phyloP scores from a whole-genome alignment of 2,797 vertebrate genomes.

The Babyrousa celebensis region DNA sequence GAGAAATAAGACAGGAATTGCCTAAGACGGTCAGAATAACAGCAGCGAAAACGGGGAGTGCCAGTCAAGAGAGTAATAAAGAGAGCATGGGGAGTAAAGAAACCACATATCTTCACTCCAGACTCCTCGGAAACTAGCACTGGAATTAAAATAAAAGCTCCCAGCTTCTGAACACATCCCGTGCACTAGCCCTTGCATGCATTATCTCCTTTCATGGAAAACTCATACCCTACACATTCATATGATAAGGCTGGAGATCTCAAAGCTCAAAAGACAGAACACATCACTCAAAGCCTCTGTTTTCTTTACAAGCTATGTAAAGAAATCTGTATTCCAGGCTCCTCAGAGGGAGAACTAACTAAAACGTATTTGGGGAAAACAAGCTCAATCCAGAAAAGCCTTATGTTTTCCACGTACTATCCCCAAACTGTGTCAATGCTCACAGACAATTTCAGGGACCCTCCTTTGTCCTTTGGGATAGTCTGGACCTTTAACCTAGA shows the following conservation, averaged over 20 bases:
- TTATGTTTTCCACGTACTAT: neutral
- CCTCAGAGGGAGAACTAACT: conserved; percentile 61
- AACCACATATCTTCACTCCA: neutral
- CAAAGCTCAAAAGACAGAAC: neutral
- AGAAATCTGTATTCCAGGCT: conserved; percentile 9
- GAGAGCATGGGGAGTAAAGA: neutral
- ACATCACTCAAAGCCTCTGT: neutral
- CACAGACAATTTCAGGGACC: conserved; percentile 38
- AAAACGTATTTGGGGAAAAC: conserved; percentile 58
- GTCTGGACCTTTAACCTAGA: conserved; percentile 36
- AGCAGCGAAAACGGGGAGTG: conserved; percentile 56
- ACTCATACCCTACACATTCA: neutral
- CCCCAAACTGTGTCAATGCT: neutral
- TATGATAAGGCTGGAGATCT: conserved; percentile 24
- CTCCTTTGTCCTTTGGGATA: neutral
- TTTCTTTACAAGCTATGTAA: conserved; percentile 7
- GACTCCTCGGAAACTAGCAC: conserved; percentile 6
- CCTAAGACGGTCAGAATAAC: neutral
- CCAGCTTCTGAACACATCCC: neutral
- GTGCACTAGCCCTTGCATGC: neutral
- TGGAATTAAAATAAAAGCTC: conserved; percentile 45
- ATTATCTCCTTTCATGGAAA: conserved; percentile 29
- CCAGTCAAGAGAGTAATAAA: neutral
- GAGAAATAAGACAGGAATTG: conserved; percentile 66
- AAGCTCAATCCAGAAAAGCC: conserved; percentile 12